phyloP scores from a whole-genome alignment of 2,888 invertebrate species.

The Elmis aenea region DNA sequence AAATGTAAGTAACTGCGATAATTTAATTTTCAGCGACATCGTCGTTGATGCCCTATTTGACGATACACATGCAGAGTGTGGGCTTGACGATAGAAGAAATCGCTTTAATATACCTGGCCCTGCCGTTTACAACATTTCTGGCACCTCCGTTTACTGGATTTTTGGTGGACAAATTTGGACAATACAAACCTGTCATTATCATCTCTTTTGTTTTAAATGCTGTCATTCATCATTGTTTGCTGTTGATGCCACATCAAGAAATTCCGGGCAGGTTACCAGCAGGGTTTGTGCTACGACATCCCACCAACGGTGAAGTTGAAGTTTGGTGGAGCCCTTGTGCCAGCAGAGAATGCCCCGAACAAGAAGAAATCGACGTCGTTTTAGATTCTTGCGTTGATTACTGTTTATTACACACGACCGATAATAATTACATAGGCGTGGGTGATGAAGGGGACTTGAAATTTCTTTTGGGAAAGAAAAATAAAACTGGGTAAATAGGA shows the following conservation, averaged over 20 bases:
- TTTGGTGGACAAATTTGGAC: slow-evolving; percentile 80
- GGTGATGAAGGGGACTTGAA: slow-evolving; percentile 54
- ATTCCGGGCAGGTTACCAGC: slow-evolving; percentile 70
- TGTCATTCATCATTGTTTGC: slow-evolving; percentile 71
- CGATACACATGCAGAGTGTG: slow-evolving; percentile 87
- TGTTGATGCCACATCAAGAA: slow-evolving; percentile 75
- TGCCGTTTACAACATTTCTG: slow-evolving; percentile 81
- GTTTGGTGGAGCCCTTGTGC: slow-evolving; percentile 83
- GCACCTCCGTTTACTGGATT: slow-evolving; percentile 81
- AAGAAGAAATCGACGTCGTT: slow-evolving; percentile 67
- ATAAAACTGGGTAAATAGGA: too few relatives aligned
- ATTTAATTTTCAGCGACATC: slow-evolving; percentile 63
- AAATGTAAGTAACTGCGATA: slow-evolving; percentile 4
- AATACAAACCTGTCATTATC: slow-evolving; percentile 79
- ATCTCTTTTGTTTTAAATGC: slow-evolving; percentile 73
- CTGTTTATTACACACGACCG: slow-evolving; percentile 53
- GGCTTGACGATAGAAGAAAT: slow-evolving; percentile 83
- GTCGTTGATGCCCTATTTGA: slow-evolving; percentile 77
- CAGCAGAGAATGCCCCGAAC: slow-evolving; percentile 72
- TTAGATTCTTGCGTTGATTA: slow-evolving; percentile 69
- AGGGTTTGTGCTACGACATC: slow-evolving; percentile 72
- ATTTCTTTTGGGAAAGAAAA: slow-evolving; percentile 51
- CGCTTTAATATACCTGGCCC: slow-evolving; percentile 78
- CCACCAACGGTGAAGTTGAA: slow-evolving; percentile 65
- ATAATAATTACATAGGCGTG: slow-evolving; percentile 38